Conservation (phyloP, 2,888 invertebrate genomes). For the Asteroscopus sphinx region DNA sequence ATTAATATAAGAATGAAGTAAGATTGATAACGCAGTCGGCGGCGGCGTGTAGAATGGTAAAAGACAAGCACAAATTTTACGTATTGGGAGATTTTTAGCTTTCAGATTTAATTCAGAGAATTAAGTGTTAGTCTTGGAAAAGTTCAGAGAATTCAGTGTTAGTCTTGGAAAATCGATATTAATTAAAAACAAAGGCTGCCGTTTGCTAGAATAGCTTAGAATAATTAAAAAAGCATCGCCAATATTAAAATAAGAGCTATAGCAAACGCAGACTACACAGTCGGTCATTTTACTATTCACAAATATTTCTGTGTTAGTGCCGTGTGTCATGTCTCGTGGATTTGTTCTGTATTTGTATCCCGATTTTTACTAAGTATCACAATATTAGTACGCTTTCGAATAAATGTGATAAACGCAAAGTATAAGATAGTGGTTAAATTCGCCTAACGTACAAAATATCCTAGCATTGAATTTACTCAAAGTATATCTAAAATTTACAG, state of each 20-base stretch:
- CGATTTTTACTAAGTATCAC: slow-evolving; percentile 24
- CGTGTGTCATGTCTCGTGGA: slow-evolving; percentile 57
- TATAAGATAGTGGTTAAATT: slow-evolving; percentile 62
- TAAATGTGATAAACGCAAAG: slow-evolving; percentile 71
- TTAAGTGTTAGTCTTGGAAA: slow-evolving; percentile 37
- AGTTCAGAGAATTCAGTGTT: slow-evolving; percentile 67
- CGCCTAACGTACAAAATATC: slow-evolving; percentile 73
- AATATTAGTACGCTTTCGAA: slow-evolving; percentile 60
- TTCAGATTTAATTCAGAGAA: slow-evolving; percentile 47
- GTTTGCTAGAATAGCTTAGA: slow-evolving; percentile 70
- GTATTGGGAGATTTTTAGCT: slow-evolving; percentile 41
- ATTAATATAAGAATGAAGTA: slow-evolving; percentile 20
- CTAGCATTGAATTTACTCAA: slow-evolving; percentile 62
- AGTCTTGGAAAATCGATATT: slow-evolving; percentile 62
- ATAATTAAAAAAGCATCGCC: slow-evolving; percentile 62
- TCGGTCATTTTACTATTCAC: slow-evolving; percentile 17
- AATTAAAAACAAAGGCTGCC: slow-evolving; percentile 77
- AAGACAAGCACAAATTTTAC: slow-evolving; percentile 38
- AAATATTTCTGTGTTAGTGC: slow-evolving; percentile 38
- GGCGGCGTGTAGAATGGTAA: slow-evolving; percentile 11
- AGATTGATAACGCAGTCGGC: slow-evolving; percentile 4
- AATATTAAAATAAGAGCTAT: slow-evolving; percentile 56
- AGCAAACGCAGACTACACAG: slow-evolving; percentile 37
- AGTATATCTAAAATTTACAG: slow-evolving; percentile 49
- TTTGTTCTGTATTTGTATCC: slow-evolving; percentile 48